phyloP scores from a whole-genome alignment of 2,888 invertebrate genomes.

The Drosophila austrosaltans region DNA sequence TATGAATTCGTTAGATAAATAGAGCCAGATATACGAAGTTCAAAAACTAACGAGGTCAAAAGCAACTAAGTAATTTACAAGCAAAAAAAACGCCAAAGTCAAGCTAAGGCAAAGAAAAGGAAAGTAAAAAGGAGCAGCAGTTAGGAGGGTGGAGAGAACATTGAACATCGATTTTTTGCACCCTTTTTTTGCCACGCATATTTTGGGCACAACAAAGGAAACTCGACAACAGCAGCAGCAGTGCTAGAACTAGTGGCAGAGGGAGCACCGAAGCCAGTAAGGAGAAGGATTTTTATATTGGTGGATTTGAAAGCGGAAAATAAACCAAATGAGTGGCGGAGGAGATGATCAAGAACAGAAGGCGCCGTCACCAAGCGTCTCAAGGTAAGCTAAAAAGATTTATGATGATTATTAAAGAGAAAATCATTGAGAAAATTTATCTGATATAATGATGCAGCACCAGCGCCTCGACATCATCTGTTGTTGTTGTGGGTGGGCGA shows the following conservation, averaged over 20 bases:
- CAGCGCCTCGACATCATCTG: conserved; percentile 59
- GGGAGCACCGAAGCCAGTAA: conserved; percentile 12
- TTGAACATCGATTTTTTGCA: conserved; percentile 73
- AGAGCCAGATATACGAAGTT: conserved; percentile 12
- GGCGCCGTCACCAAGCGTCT: conserved; percentile 48
- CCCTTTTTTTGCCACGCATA: conserved; percentile 54
- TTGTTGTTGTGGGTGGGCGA: conserved; percentile 45
- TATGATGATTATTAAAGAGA: conserved; percentile 45
- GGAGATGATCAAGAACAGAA: conserved; percentile 51
- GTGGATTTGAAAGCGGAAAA: not conserved
- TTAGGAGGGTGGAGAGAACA: conserved; percentile 61
- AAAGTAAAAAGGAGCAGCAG: conserved; percentile 22
- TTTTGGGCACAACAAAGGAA: conserved; percentile 56
- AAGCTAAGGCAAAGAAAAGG: conserved; percentile 17
- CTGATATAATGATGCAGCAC: not conserved
- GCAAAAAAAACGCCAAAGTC: not conserved
- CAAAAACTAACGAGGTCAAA: not conserved
- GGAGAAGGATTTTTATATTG: conserved; percentile 14
- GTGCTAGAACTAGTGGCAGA: conserved; percentile 1
- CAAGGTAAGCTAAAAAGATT: conserved; percentile 36
- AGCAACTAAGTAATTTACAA: not conserved
- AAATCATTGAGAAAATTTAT: not conserved
- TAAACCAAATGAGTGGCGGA: conserved; percentile 52
- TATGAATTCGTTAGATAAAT: conserved; percentile 24
- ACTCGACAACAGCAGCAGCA: not conserved